phyloP scores from a whole-genome alignment of 2,797 vertebrate genomes.

The Iguana delicatissima region DNA sequence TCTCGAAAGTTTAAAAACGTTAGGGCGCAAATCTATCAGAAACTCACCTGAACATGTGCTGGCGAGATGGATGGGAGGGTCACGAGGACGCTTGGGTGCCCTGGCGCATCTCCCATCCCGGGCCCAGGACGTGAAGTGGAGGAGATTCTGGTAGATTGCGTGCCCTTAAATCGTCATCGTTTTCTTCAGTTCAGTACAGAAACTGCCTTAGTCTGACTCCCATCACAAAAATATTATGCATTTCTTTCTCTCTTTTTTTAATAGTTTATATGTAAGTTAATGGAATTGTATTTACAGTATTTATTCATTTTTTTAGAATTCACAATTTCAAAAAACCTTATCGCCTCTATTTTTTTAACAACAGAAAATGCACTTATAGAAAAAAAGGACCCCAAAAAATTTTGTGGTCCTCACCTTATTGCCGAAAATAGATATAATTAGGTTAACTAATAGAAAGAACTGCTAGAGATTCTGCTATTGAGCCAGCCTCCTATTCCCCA shows the following conservation, averaged over 20 bases:
- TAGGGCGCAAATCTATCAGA: background rate
- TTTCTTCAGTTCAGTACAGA: constrained; percentile 80
- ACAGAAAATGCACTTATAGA: constrained; percentile 97
- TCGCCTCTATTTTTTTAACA: constrained; percentile 83
- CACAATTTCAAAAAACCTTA: constrained; percentile 88
- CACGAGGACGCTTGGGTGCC: background rate
- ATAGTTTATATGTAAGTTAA: constrained; percentile 95
- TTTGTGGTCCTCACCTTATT: constrained; percentile 98
- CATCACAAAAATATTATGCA: constrained; percentile 98
- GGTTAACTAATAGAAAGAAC: constrained; percentile 94
- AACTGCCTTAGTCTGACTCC: constrained; percentile 89
- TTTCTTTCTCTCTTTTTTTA: constrained; percentile 86
- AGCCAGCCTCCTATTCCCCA: constrained; percentile 83
- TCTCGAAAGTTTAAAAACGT: constrained; percentile 69
- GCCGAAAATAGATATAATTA: constrained; percentile 98
- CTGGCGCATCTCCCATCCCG: constrained; percentile 43
- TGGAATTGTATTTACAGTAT: constrained; percentile 97
- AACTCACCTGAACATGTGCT: background rate
- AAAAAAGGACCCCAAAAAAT: constrained; percentile 95
- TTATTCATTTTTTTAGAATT: constrained; percentile 83
- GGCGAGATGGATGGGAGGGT: background rate
- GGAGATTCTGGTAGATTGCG: background rate
- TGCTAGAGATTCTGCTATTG: constrained; percentile 87
- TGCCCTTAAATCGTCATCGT: background rate
- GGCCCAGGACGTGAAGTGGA: background rate